phyloP scores from a whole-genome alignment of 2,113 vertebrate genomes.

The Planiliza haematocheilus region DNA sequence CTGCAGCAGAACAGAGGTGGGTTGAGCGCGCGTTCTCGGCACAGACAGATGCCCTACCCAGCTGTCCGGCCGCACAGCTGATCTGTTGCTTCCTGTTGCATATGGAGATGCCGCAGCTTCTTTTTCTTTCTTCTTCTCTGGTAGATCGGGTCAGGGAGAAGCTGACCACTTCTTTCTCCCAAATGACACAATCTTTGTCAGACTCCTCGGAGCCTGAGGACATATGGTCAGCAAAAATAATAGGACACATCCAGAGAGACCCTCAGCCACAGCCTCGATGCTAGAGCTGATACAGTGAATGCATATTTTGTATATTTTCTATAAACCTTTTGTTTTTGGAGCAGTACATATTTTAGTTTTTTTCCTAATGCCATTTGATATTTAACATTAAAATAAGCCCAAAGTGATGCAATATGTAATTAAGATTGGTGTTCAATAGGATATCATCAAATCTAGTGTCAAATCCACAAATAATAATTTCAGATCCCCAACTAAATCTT shows the following conservation, averaged over 20 bases:
- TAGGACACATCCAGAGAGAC: conserved; percentile 43
- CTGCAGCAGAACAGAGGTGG: conserved; percentile 6
- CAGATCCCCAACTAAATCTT: too few species aligned
- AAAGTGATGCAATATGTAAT: too few species aligned
- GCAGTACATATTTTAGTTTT: too few species aligned
- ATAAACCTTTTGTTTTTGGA: neutral
- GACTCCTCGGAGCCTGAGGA: conserved; percentile 31
- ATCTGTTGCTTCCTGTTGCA: conserved; percentile 25
- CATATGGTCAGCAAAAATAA: conserved; percentile 47
- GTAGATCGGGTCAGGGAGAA: conserved; percentile 34
- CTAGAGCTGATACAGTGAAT: neutral
- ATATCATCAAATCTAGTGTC: too few species aligned
- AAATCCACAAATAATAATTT: neutral
- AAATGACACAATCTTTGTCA: conserved; percentile 26
- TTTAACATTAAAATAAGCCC: too few species aligned
- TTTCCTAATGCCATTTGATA: too few species aligned
- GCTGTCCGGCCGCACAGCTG: conserved; percentile 22
- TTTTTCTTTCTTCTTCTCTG: conserved; percentile 13
- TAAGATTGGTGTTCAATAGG: too few species aligned
- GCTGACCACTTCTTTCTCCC: conserved; percentile 44
- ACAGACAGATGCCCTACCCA: conserved; percentile 3
- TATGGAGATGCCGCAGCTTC: conserved; percentile 38
- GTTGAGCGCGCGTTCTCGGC: neutral
- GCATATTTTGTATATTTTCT: conserved; percentile 19
- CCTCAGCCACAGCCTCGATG: conserved; percentile 14